These are phyloP conservation scores for Peromyscus maniculatus DNA, from an alignment of 2,113 vertebrate genomes.

Conservation along the genomic window DNA sequence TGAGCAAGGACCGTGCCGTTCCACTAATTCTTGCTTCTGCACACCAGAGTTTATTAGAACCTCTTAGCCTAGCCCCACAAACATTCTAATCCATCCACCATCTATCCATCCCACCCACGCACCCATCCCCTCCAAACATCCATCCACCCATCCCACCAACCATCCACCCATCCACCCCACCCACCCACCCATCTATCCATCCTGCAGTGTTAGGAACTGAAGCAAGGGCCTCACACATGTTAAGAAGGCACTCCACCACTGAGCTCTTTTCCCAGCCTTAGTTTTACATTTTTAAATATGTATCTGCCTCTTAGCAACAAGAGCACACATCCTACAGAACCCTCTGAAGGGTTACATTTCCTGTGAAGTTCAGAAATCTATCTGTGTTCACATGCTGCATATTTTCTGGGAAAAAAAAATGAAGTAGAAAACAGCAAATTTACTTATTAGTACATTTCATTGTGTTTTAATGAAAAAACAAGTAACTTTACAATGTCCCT, in stretches of 20 bases:
- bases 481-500: slow-evolving; percentile 62
- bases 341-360: slow-evolving; percentile 19
- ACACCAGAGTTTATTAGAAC: neutral
- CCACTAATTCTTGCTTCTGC: neutral
- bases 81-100: neutral
- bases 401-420: neutral
- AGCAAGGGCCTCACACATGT: neutral
- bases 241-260: neutral
- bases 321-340: neutral
- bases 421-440: slow-evolving; percentile 26
- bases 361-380: slow-evolving; percentile 53
- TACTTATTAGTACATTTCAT: slow-evolving; percentile 66
- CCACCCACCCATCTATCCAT: no score
- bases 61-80: neutral
- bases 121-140: no score
- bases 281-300: neutral
- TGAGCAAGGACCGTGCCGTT: neutral
- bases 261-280: neutral
- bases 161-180: neutral
- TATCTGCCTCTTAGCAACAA: slow-evolving; percentile 4
- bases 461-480: slow-evolving; percentile 67
- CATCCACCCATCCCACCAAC: no score
- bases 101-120: no score
- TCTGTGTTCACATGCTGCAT: neutral
- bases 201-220: neutral